Evolutionary conservation across 2,888 invertebrate species (phyloP), one percentile per base, ranked within the genome.

Genomic region (Eupithecia pulchellata): DNA sequence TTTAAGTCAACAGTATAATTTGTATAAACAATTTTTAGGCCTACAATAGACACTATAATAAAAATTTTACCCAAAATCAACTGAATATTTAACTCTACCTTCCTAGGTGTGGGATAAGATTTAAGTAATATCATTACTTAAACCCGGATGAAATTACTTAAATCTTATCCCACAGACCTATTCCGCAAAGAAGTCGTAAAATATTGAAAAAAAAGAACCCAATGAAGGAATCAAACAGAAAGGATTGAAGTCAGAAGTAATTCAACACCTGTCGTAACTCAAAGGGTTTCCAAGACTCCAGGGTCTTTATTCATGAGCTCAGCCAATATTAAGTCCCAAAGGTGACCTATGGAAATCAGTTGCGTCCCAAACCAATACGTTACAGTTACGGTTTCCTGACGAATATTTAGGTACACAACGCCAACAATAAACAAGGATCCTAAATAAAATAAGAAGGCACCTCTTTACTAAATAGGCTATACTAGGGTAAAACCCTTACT

Each of bases 221-320:
- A 52, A 52, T 52, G 52, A 47, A 52, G 25, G 52, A 4, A 52
- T 52, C 25, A 52, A 52, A 52, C 25, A 52, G 52, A 25, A 52
- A 52, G 52, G 20, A 52, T 34, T 32, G 27, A 57, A 9, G 57
- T 57, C 57, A 57, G 57, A 60, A 8, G n/a, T 60, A 60, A 60
- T 60, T 60, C 60, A 60, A 32, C 61, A 72, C 72, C 69, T 72
- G 72, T 66, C 64, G 63, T 64, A 61, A 66, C 52, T 66, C 30
- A 34, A 66, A 69, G 64, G 63, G 69, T 69, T 69, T 66, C 27
- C 25, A 52, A 39, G 64, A 42, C 64, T 58, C 65, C 9, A 14
- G 25, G 68, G 55, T 63, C 69, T 66, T 72, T 72, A 72, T 72
- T 72, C 72, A 69, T 72, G 72, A 72, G 66, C 66, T 64, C 72